phyloP scores from a whole-genome alignment of 2,113 vertebrate species.

The Gallinago undulata region DNA sequence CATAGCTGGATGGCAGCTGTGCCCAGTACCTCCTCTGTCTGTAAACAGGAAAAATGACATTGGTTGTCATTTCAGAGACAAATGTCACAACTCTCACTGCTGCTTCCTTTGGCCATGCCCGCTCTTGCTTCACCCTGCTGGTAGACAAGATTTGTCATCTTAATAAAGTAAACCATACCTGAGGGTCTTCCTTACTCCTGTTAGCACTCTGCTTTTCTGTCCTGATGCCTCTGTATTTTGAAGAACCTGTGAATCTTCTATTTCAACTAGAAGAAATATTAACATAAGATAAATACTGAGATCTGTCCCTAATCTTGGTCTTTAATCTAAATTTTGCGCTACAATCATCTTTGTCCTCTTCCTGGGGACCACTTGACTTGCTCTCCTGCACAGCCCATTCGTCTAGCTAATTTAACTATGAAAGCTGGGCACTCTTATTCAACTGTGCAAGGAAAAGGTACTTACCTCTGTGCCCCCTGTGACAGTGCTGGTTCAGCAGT shows the following conservation, averaged over 20 bases:
- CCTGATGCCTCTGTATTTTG: neutral
- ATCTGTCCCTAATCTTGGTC: neutral
- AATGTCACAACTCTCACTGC: neutral
- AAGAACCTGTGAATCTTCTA: neutral
- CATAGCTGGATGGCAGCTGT: neutral
- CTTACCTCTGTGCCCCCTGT: neutral
- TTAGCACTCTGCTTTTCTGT: neutral
- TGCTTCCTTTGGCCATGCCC: neutral
- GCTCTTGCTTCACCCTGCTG: neutral
- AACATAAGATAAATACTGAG: neutral
- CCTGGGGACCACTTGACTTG: neutral
- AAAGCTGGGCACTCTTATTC: neutral
- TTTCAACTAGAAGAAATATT: neutral
- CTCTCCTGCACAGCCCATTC: accelerated
- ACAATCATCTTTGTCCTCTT: neutral
- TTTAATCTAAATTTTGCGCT: neutral
- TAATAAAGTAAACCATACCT: neutral
- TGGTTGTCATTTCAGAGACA: neutral
- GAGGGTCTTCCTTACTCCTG: neutral
- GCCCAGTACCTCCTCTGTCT: neutral
- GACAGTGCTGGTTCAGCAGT: neutral
- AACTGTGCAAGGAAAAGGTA: neutral
- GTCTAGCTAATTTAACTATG: too few relatives aligned
- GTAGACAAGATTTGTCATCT: neutral
- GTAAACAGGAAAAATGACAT: neutral